Percentiles rank a stretch among this genome's conserved stretches.
phyloP scores from a whole-genome alignment of 2,797 vertebrate genomes.

The Alfaro cultratus region DNA sequence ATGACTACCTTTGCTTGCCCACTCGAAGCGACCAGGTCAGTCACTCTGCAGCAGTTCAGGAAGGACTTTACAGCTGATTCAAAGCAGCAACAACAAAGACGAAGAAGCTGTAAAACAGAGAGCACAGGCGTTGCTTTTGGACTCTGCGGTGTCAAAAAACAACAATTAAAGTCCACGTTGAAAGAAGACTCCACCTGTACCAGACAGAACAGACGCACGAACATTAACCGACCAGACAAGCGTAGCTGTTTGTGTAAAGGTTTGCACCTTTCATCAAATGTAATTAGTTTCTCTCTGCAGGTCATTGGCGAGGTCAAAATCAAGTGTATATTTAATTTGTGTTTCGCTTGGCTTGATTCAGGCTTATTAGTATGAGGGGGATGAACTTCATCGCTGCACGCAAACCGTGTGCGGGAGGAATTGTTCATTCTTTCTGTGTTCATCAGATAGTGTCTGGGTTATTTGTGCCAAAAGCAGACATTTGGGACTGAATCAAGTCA shows the following conservation, averaged over 20 bases:
- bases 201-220: background rate
- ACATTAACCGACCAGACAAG: constrained; percentile 21
- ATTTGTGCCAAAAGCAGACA: constrained; percentile 28
- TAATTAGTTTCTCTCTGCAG: constrained; percentile 40
- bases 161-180: background rate
- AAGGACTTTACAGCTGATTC: constrained; percentile 49
- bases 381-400: constrained; percentile 38
- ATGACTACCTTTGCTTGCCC: constrained; percentile 24
- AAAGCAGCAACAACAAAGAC: constrained; percentile 18
- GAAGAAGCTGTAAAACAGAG: constrained; percentile 29
- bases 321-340: constrained; percentile 63
- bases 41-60: constrained; percentile 1
- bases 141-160: constrained; percentile 40
- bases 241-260: constrained; percentile 31
- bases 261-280: constrained; percentile 56
- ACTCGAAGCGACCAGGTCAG: constrained; percentile 8
- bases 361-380: constrained; percentile 59
- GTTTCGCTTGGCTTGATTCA: constrained; percentile 57
- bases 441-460: constrained; percentile 37
- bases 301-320: constrained; percentile 40
- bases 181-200: constrained; percentile 13
- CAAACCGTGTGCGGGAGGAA: constrained; percentile 29
- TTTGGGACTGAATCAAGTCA: constrained; percentile 40
- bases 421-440: constrained; percentile 35
- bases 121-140: constrained; percentile 23